A percentile compares a stretch with the other conserved stretches of the same genome.
phyloP scores from a whole-genome alignment of 2,113 vertebrate species.

The Clarias magur region DNA sequence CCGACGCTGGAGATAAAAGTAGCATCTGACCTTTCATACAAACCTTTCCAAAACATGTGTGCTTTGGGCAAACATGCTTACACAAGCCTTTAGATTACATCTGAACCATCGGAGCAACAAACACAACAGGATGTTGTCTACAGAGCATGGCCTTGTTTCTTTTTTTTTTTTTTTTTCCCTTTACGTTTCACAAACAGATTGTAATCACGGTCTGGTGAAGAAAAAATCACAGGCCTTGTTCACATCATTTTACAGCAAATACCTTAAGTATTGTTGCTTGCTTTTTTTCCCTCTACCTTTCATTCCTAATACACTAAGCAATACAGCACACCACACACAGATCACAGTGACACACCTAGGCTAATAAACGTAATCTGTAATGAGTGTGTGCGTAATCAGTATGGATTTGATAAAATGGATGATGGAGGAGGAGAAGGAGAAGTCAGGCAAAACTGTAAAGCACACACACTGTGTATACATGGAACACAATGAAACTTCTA shows the following conservation, averaged over 20 bases:
- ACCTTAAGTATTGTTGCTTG: not conserved
- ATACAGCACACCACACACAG: not conserved
- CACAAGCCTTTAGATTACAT: conserved; percentile 48
- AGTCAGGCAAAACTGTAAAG: not conserved
- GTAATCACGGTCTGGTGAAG: conserved; percentile 21
- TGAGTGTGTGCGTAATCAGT: conserved; percentile 28
- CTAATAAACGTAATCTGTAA: conserved; percentile 24
- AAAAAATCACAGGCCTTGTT: not conserved
- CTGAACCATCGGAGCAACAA: conserved; percentile 49
- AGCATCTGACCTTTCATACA: conserved; percentile 34
- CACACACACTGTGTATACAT: no score
- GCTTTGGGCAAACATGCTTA: conserved; percentile 41
- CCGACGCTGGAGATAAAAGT: not conserved
- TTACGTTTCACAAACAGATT: conserved; percentile 19
- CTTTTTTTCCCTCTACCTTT: not conserved
- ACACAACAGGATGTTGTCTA: conserved; percentile 42
- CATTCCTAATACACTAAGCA: not conserved
- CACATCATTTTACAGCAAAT: conserved; percentile 10
- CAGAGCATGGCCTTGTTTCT: conserved; percentile 14
- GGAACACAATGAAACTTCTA: no score
- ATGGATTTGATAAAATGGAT: conserved; percentile 13
- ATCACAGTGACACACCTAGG: conserved; percentile 9
- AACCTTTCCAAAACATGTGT: conserved; percentile 9
- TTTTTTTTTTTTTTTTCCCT: not conserved
- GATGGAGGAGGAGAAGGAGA: not conserved